phyloP scores from a whole-genome alignment of 2,888 invertebrate genomes.

The Trichogramma dendrolimi region DNA sequence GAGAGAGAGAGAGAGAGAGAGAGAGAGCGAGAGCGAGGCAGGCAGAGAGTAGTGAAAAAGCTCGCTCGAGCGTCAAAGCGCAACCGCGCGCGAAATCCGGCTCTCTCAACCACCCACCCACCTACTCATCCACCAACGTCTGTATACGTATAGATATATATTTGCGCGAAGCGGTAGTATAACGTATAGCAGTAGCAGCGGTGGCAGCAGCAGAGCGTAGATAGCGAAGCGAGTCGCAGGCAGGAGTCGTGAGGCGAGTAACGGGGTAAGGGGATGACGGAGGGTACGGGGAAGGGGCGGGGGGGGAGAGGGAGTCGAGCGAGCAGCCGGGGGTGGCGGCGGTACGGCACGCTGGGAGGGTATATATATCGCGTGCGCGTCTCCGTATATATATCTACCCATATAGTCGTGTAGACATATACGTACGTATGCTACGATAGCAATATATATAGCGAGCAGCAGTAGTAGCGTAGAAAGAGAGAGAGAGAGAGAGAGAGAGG shows the following conservation, averaged over 20 bases:
- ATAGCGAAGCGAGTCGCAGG: not conserved
- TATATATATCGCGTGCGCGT: not conserved
- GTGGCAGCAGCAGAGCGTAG: not conserved
- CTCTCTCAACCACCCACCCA: not conserved
- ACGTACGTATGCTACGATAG: too few relatives aligned
- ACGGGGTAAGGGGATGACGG: not conserved
- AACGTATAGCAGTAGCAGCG: not conserved
- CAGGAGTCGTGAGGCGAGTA: not conserved
- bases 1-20: slow-evolving; percentile 1
- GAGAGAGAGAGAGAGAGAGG: too few relatives aligned
- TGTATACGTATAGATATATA: not conserved
- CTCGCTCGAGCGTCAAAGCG: not conserved
- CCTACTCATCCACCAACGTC: not conserved
- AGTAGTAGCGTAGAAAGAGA: too few relatives aligned
- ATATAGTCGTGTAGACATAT: too few relatives aligned
- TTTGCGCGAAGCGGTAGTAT: not conserved
- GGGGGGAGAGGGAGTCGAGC: not conserved
- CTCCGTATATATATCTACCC: slow-evolving; percentile 29
- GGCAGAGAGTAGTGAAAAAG: not conserved
- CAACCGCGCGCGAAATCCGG: not conserved
- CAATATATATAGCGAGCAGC: too few relatives aligned
- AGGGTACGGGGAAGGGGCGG: slow-evolving; percentile 1
- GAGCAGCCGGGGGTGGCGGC: slow-evolving; percentile 16
- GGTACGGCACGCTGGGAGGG: not conserved
- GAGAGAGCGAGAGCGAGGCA: not conserved